Base-by-base conservation (phyloP, 2,888 invertebrate species). In the Andrena minutula region DNA sequence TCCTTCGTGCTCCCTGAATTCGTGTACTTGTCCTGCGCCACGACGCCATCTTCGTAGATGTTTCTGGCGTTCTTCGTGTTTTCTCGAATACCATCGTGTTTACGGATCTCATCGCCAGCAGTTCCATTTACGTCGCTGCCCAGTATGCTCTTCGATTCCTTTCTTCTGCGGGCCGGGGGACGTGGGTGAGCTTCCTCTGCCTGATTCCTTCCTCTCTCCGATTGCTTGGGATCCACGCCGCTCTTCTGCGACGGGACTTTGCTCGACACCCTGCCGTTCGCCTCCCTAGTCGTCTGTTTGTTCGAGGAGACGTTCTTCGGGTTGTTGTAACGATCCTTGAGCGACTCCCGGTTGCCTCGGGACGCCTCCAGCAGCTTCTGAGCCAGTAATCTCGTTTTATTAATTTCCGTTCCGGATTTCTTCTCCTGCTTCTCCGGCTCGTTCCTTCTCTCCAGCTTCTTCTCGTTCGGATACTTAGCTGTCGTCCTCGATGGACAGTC, bases 351-450 rank as follows among this genome's bases (percentile, higher is more conserved):
- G 56, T 89, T 90, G 12, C 68, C 80, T 16, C 89, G 87, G 3
- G 90, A 89, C 4, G 88, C 89, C 78, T 92, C 90, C 47, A 90
- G 35, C 64, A 92, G 75, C 70, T 92, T 92, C 73, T 91, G 89
- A 10, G 91, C 88, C 23, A 91, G 75, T 65, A 90, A 75, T 35
- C 89, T 85, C 4, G 90, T 90, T 60, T 64, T 88, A 49, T 86
- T 91, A 7, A 84, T 81, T 41, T 92, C 92, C 26, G 72, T 70
- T 0, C 65, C 73, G 0, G 78, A 0, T 6, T 85, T 91, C 47
- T 75, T 88, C 35, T 87, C 87, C 1, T 86, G 86, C 35, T 84
- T 89, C 32, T 86, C 86, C 6, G 76, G 32, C 20, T 86, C 82
- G 32, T 35, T 65, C 12, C n/a, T 75, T 47, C 70, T 84, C 32